Conservation (phyloP, 35 echinoderm and acorn worm genomes). For the Ophiothrix spiculata region DNA sequence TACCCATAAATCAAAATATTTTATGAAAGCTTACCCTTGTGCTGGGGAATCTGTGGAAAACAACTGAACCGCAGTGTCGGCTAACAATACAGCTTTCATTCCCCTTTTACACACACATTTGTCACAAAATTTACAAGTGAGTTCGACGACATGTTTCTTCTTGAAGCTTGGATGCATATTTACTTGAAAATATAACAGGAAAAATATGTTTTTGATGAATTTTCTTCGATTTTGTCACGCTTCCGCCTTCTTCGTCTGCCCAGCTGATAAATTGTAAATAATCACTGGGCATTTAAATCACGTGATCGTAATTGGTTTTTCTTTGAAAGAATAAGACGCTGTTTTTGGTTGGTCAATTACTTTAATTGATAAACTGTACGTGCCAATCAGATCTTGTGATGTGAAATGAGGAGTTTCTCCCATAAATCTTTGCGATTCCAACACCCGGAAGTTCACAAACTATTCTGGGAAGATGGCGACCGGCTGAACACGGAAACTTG, state of each 20-base stretch:
- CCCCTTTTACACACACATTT: conserved; percentile 77
- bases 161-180: conserved; percentile 85
- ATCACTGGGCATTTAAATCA: too few relatives aligned
- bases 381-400: conserved; percentile 1
- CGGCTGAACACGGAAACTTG: too few relatives aligned
- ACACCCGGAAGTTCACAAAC: not conserved
- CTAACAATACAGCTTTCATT: conserved; percentile 90
- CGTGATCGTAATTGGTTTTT: too few relatives aligned
- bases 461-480: conserved; percentile 15
- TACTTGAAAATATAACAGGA: too few relatives aligned
- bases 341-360: conserved; percentile 1
- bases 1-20: too few relatives aligned
- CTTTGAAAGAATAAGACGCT: conserved; percentile 3
- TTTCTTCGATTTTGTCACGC: too few relatives aligned
- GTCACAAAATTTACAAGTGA: conserved; percentile 71
- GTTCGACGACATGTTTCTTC: conserved; percentile 65
- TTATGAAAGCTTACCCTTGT: conserved; percentile 62
- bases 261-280: too few relatives aligned
- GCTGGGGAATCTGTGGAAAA: conserved; percentile 87
- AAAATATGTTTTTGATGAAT: too few relatives aligned
- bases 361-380: not conserved
- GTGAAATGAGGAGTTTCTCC: conserved; percentile 20
- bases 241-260: too few relatives aligned
- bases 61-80: conserved; percentile 71
- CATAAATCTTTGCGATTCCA: not conserved